Conservation (phyloP, 2,888 invertebrate species). For the Dryobotodes eremita region DNA sequence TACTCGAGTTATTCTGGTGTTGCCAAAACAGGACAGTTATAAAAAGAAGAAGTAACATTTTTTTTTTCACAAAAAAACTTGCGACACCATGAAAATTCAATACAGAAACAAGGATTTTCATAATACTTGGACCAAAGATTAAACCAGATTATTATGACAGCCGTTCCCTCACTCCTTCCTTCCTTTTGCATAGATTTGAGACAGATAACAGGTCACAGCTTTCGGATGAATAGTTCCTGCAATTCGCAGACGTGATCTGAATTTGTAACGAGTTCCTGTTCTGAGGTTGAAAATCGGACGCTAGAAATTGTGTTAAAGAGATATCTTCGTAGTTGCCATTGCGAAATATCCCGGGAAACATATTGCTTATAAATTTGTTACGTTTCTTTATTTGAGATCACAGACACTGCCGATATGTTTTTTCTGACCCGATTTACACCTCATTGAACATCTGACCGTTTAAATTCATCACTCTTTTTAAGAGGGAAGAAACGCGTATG, state of each 20-base stretch:
- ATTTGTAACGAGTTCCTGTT: slow-evolving; percentile 44
- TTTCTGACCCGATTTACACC: background rate
- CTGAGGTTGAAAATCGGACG: slow-evolving; percentile 43
- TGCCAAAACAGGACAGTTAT: background rate
- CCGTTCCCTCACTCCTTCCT: background rate
- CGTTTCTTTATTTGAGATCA: background rate
- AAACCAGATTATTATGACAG: slow-evolving; percentile 47
- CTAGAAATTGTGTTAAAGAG: slow-evolving; percentile 34
- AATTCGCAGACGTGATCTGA: slow-evolving; percentile 52
- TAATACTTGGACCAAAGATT: slow-evolving; percentile 13
- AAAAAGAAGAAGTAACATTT: background rate
- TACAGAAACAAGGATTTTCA: background rate
- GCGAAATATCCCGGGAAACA: background rate
- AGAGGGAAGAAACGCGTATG: background rate
- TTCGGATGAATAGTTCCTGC: slow-evolving; percentile 53
- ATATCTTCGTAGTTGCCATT: slow-evolving; percentile 16
- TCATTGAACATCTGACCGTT: background rate
- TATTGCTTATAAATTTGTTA: background rate
- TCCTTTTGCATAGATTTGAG: slow-evolving; percentile 54
- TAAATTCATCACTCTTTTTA: background rate
- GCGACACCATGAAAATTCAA: background rate
- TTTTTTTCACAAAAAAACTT: background rate
- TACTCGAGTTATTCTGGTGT: background rate
- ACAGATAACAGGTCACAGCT: slow-evolving; percentile 59
- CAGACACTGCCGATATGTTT: background rate